Evolutionary conservation across 2,888 invertebrate species (phyloP), one percentile per base, ranked within the genome.

Genomic region (Romanomermis culicivorax): DNA sequence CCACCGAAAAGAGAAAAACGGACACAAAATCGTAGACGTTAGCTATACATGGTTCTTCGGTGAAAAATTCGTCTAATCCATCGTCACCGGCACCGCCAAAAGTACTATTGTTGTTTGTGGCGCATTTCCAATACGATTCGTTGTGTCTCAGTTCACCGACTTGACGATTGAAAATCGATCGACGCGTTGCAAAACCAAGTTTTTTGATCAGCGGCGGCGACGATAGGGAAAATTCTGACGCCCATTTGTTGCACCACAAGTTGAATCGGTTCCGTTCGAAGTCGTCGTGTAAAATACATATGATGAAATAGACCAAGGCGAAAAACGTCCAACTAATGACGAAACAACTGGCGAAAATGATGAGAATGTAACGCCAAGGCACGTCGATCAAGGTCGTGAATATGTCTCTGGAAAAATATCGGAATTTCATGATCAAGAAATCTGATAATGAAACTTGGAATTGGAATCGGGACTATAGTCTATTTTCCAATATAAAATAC

Each of bases 301-400:
- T 88, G 60, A 88, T 77, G 85, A 86, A 93, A 88, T 93, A 93
- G 62, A 91, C 79, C 56, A 86, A 76, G 1, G 87, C 88, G 69
- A 93, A 93, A 27, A 81, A 77, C 48, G 88, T 76, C 91, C 91
- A 93, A 59, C 86, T 86, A 57, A 86, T 78, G 58, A 89, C 78
- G 74, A 72, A 93, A 62, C 83, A 84, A 68, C 84, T 77, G 36
- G 85, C 81, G 71, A 91, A 88, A 56, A 89, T 81, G 59, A 88
- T 75, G 61, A 91, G 77, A 62, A 88, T 89, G 84, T 86, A 88
- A 68, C 88, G 79, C 93, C 93, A 93, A 76, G 85, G 85, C 29
- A 86, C 82, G 73, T 89, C 88, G 62, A 91, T 85, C 61, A 91
- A 75, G 43, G 89, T 88, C 54, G 88, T 88, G 74, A 88, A 91